A percentile compares a stretch with the other conserved stretches of the same genome.
Evolutionary conservation across 2,797 vertebrate species (phyloP).

Genomic region (Oreochromis grahami): DNA sequence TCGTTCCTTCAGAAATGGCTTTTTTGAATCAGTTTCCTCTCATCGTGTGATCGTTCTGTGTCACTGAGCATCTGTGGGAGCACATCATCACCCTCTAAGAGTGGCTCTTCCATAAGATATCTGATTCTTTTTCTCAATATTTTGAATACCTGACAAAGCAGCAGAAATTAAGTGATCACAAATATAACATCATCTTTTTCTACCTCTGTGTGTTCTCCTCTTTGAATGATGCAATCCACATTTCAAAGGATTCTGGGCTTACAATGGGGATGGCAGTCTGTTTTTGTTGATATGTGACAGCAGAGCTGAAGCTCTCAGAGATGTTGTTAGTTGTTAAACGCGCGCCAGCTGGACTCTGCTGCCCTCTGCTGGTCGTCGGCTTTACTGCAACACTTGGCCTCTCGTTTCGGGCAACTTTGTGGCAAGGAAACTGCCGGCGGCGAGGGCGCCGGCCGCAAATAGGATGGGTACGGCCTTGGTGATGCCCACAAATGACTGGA

Average conservation of each 20-base stretch:
- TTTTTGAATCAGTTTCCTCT: conserved; percentile 13
- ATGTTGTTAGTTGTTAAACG: conserved; percentile 39
- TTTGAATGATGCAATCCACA: conserved; percentile 37
- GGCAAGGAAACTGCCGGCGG: conserved; percentile 91
- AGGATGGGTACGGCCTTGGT: conserved; percentile 94
- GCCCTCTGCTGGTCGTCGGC: conserved; percentile 38
- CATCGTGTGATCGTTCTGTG: conserved; percentile 8
- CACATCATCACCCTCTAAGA: neutral
- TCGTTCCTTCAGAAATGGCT: conserved; percentile 10
- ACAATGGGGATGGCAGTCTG: conserved; percentile 54
- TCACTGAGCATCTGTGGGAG: neutral
- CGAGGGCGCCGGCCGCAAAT: conserved; percentile 88
- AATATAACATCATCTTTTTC: neutral
- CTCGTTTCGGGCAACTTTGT: conserved; percentile 92
- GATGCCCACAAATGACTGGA: conserved; percentile 95
- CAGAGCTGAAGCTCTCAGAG: conserved; percentile 52
- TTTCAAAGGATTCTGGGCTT: conserved; percentile 71
- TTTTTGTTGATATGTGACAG: conserved; percentile 48
- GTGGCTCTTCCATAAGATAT: neutral
- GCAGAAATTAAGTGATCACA: conserved; percentile 7
- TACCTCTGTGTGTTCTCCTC: conserved; percentile 25
- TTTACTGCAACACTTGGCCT: conserved; percentile 92
- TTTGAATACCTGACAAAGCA: neutral
- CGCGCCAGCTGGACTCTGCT: conserved; percentile 42
- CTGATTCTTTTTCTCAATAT: neutral